A percentile compares a stretch with the other conserved stretches of the same genome.
phyloP scores from a whole-genome alignment of 2,113 vertebrate species.

The Chloropsis hardwickii region DNA sequence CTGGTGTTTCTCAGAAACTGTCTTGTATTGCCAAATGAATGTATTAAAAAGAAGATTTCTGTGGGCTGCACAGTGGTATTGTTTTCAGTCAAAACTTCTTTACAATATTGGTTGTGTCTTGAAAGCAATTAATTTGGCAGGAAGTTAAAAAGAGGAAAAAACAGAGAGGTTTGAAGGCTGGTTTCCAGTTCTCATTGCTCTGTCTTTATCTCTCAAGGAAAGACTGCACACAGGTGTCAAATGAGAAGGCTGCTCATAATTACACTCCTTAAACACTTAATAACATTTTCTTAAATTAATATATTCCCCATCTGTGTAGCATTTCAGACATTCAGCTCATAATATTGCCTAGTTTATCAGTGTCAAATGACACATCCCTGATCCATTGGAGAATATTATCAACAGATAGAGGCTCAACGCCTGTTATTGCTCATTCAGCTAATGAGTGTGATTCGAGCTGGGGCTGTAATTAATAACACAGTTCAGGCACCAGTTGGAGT shows the following conservation, averaged over 20 bases:
- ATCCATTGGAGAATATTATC: conserved; percentile 64
- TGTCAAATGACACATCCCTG: conserved; percentile 67
- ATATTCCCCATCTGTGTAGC: conserved; percentile 55
- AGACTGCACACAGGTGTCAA: conserved; percentile 60
- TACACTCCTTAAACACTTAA: conserved; percentile 64
- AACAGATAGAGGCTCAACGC: conserved; percentile 55
- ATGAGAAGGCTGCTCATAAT: conserved; percentile 64
- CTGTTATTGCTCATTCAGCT: conserved; percentile 52
- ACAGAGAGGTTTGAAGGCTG: background rate
- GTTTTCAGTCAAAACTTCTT: background rate
- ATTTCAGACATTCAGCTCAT: conserved; percentile 56
- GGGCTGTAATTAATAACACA: conserved; percentile 60
- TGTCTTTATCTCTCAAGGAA: conserved; percentile 26
- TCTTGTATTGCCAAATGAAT: background rate
- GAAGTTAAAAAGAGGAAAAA: background rate
- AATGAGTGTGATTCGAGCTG: conserved; percentile 29
- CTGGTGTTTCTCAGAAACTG: background rate
- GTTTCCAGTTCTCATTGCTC: conserved; percentile 21
- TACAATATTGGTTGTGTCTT: background rate
- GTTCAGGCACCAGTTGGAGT: background rate
- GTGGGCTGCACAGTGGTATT: background rate
- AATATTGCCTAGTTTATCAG: conserved; percentile 71
- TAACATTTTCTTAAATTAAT: conserved; percentile 66
- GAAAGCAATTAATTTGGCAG: conserved; percentile 26
- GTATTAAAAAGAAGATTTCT: background rate